Conservation (phyloP, 2,113 vertebrate genomes). For the Nyctibius bracteatus region DNA sequence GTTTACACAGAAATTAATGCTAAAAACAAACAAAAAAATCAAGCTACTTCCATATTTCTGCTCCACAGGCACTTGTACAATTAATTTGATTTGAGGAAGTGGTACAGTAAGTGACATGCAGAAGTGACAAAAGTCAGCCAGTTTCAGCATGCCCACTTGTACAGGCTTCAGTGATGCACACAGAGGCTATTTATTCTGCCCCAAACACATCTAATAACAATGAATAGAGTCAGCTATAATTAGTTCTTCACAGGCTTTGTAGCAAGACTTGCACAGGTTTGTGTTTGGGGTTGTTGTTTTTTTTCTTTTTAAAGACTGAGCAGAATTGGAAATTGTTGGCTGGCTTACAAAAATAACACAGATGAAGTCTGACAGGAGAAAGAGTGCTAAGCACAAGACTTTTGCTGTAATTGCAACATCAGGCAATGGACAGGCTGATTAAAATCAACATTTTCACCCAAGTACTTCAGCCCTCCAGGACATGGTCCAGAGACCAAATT, state of each 20-base stretch:
- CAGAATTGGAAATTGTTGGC: background rate
- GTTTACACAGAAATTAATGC: background rate
- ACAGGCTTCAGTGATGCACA: background rate
- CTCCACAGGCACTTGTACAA: background rate
- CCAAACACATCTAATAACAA: background rate
- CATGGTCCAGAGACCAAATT: background rate
- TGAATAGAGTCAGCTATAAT: background rate
- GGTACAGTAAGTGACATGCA: fast-evolving
- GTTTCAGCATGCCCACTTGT: background rate
- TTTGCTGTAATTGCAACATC: background rate
- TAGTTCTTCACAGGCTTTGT: background rate
- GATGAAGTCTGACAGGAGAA: background rate
- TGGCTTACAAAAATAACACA: background rate
- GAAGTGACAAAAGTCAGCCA: background rate
- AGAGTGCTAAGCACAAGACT: background rate
- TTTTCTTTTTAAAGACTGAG: background rate
- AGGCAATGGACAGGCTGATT: background rate
- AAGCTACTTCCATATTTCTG: background rate
- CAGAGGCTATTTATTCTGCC: background rate
- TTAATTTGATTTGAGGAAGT: background rate
- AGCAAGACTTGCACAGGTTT: background rate
- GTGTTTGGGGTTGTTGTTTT: background rate
- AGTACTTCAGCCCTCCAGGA: background rate
- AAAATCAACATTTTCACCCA: background rate
- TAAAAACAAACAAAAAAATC: background rate